Evolutionary conservation across 2,797 vertebrate species (phyloP).

Genomic region (Acipenser transmontanus): DNA sequence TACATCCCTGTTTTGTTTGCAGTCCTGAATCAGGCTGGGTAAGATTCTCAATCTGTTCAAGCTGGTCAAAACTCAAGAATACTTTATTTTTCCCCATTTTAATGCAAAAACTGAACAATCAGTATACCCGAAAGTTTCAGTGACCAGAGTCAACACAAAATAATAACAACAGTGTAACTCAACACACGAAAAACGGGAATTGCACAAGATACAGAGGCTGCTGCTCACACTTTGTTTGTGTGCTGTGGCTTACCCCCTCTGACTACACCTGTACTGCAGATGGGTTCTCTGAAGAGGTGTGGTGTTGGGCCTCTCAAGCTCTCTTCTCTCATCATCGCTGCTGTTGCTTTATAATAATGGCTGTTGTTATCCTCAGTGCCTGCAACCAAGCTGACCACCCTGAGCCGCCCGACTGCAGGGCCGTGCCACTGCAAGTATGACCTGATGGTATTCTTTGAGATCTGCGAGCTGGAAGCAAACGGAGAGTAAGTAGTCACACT

Average conservation of each 20-base stretch:
- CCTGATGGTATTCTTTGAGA: slow-evolving; percentile 94
- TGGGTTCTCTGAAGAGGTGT: neutral
- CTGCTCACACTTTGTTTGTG: no score
- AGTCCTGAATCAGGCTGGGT: no score
- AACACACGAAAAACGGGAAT: no score
- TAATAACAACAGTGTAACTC: no score
- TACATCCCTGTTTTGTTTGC: no score
- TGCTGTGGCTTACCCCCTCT: neutral
- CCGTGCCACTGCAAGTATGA: slow-evolving; percentile 93
- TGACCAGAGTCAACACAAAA: no score
- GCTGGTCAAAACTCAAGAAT: no score
- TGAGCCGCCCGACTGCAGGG: slow-evolving; percentile 75
- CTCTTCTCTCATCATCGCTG: neutral
- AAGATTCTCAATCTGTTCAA: no score
- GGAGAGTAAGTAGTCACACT: slow-evolving; percentile 78
- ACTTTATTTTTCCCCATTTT: no score
- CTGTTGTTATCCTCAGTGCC: slow-evolving; percentile 63
- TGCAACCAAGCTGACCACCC: slow-evolving; percentile 86
- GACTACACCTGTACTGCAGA: neutral
- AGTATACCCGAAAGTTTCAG: no score
- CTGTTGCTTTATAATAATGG: slow-evolving; percentile 16
- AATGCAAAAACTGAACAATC: no score
- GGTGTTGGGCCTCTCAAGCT: neutral
- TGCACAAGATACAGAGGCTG: no score
- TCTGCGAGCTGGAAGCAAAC: slow-evolving; percentile 93